Percentiles rank a stretch among this genome's conserved stretches.
These are phyloP conservation scores for Ceriagrion tenellum DNA, from an alignment of 2,888 invertebrate genomes.

Conservation along the genomic window DNA sequence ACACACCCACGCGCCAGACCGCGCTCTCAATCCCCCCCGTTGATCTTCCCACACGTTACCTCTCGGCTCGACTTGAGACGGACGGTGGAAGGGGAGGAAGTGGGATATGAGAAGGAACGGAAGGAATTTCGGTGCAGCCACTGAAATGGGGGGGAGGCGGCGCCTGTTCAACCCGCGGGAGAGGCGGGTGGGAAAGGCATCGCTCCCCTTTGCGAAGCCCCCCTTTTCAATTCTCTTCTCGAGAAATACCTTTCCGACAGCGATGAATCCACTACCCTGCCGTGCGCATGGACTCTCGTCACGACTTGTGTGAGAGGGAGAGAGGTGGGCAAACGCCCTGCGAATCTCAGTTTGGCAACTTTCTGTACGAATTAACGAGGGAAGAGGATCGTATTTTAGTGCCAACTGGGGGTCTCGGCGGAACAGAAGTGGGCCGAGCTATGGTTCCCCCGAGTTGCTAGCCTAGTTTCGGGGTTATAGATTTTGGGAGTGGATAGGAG, in stretches of 20 bases:
- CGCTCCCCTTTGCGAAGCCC: not conserved
- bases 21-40: not conserved
- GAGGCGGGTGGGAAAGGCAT: not conserved
- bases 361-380: not conserved
- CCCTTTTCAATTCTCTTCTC: constrained; percentile 13
- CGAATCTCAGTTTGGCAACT: not conserved
- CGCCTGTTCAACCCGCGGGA: not conserved
- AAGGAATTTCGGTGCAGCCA: not conserved
- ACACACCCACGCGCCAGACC: not conserved
- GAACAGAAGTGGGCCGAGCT: not conserved
- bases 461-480: constrained; percentile 11
- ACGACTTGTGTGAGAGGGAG: not conserved
- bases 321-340: not conserved
- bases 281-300: not conserved
- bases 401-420: not conserved
- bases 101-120: not conserved
- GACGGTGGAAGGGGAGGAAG: too few relatives aligned
- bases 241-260: constrained; percentile 10
- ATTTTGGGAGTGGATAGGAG: not conserved
- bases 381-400: not conserved
- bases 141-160: not conserved
- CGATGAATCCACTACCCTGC: not conserved
- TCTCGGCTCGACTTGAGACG: not conserved
- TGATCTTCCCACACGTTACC: not conserved
- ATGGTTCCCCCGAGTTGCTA: not conserved